phyloP scores from a whole-genome alignment of 1,140 invertebrate species.

The Drosophila prosaltans region DNA sequence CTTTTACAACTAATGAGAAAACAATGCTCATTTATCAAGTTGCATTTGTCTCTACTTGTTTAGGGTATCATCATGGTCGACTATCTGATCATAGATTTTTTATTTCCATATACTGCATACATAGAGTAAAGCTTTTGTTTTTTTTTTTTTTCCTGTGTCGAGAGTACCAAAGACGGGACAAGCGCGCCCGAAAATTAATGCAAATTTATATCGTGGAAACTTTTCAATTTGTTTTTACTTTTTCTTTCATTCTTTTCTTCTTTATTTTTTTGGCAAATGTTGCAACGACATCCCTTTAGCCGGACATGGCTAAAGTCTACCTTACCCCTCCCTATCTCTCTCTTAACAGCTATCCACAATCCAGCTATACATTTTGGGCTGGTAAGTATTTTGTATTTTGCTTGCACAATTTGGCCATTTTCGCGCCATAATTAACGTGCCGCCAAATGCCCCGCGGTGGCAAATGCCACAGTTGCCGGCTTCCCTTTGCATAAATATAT shows the following conservation, averaged over 20 bases:
- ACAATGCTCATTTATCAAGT: no score
- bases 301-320: constrained; percentile 26
- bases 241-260: constrained; percentile 33
- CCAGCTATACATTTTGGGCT: not conserved
- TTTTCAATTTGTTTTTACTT: constrained; percentile 73
- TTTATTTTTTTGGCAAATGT: constrained; percentile 37
- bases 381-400: constrained; percentile 62
- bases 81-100: not conserved
- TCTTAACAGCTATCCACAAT: not conserved
- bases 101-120: not conserved
- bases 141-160: not conserved
- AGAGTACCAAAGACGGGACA: constrained; percentile 17
- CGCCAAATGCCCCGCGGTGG: constrained; percentile 30
- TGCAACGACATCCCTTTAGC: constrained; percentile 30
- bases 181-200: constrained; percentile 65
- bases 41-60: no score
- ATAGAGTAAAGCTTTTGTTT: constrained; percentile 4
- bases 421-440: constrained; percentile 62
- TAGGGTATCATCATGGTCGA: not conserved
- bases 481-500: constrained; percentile 6
- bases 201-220: constrained; percentile 76
- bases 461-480: constrained; percentile 33
- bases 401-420: constrained; percentile 68
- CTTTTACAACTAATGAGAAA: no score
- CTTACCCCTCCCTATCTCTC: not conserved